Evolutionary conservation across 2,888 invertebrate species (phyloP), one percentile per base, ranked within the genome.

Genomic region (Drosophila pegasa): DNA sequence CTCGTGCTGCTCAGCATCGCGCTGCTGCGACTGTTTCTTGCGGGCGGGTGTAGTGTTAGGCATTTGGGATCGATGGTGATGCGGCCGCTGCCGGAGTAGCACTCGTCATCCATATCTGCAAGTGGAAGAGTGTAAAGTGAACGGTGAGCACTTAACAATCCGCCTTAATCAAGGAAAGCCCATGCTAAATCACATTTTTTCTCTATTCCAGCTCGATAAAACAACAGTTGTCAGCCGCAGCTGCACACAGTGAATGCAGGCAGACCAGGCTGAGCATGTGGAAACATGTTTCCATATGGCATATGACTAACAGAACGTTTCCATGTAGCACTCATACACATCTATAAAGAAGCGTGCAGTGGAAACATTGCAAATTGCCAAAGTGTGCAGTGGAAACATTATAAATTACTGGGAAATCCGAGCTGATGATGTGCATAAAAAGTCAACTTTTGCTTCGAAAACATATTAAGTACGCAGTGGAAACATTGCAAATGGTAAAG

Each of bases 81-180:
- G 58, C 85, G 85, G 50, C 78, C 92, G 72, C 92, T 93, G 62
- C 95, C 95, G 64, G 96, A 96, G 92, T 96, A 97, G 92, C 96
- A 96, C 91, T 97, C 97, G 88, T 97, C 97, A 92, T 97, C 97
- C 95, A 97, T 96, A 89, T 97, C 97, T 97, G 93, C 7, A 65
- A 77, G n/a, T n/a, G n/a, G n/a, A n/a, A n/a, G n/a, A 6, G 35
- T n/a, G n/a, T n/a, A n/a, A 25, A 33, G 35, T 27, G 35, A 16
- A 10, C n/a, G 54, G 2, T 25, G 22, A 47, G 27, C 6, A 25
- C 7, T 45, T 25, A 10, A 16, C n/a, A 27, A 14, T 45, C 35
- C n/a, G 29, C 8, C 8, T 1, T 29, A 18, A 27, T 29, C 7
- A 47, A 12, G 6, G 5, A 1, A 20, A 20, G 20, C 2, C 12